A percentile compares a stretch with the other conserved stretches of the same genome.
Conservation (phyloP, 2,797 vertebrate genomes). For the Pantherophis alleghaniensis region DNA sequence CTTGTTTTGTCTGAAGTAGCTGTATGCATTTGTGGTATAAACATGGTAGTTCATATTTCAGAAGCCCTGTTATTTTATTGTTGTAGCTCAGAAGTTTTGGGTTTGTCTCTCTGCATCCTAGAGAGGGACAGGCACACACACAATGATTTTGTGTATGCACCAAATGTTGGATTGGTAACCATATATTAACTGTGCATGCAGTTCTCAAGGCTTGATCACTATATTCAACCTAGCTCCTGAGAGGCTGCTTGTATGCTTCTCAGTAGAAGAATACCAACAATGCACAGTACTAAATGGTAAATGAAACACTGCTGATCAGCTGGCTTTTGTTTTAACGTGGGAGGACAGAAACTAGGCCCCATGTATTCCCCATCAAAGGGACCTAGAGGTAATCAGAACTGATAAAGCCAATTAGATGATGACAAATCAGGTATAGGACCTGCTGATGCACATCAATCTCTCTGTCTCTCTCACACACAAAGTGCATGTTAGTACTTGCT, state of each 20-base stretch:
- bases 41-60: conserved; percentile 20
- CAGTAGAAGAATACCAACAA: not conserved
- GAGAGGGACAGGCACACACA: conserved; percentile 33
- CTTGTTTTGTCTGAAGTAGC: conserved; percentile 42
- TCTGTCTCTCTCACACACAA: conserved; percentile 8
- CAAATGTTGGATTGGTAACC: not conserved
- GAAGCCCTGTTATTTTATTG: conserved; percentile 48
- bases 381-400: not conserved
- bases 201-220: not conserved
- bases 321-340: not conserved
- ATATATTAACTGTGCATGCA: not conserved
- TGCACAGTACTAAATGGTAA: not conserved
- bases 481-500: conserved; percentile 24
- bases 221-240: not conserved
- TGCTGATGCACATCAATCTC: not conserved
- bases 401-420: not conserved
- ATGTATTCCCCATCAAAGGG: not conserved
- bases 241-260: not conserved
- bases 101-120: conserved; percentile 25
- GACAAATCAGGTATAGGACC: not conserved
- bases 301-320: not conserved
- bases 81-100: conserved; percentile 43
- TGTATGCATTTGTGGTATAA: conserved; percentile 26
- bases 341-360: not conserved
- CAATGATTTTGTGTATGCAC: not conserved